Evolutionary conservation across 2,113 vertebrate genomes (phyloP), one percentile per base, ranked within the genome.

Genomic region (Chinchilla lanigera): DNA sequence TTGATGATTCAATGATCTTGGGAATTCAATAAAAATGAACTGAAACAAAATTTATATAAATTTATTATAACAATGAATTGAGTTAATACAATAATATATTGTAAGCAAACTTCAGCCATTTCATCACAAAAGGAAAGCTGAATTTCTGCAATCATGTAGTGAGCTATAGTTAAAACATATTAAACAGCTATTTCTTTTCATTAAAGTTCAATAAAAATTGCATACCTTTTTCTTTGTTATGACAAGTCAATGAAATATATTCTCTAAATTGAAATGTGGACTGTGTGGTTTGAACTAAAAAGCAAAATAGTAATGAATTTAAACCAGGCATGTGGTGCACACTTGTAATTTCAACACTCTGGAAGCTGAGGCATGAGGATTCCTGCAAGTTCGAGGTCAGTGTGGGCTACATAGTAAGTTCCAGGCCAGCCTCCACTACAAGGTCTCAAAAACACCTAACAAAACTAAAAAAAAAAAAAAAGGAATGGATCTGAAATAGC

Each of bases 171-270:
- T n/a, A 92, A 75, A 94, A 38, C 2, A 78, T 77, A 33, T 81
- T 67, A 81, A 85, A 73, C 5, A 58, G 69, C 38, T 81, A 80
- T 75, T 91, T 13, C 35, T 90, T 93, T 81, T 9, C 73, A 56
- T 73, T 73, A 82, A 92, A 85, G 58, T 78, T 14, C 54, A 90
- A 87, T 69, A 65, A 14, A 90, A 97, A 93, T 91, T 75, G 13
- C 5, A 58, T 50, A 73, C 58, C 13, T 52, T 90, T 22, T n/a
- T 93, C 33, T 85, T 84, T 96, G 4, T 58, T 69, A 58, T 63
- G 24, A 65, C 33, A 89, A 89, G 28, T 86, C 9, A 41, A 81
- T 86, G 75, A 90, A 95, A 82, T 63, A 47, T 82, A 33, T 54
- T 93, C 84, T 82, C n/a, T 78, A 90, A 86, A 17, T 56, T 83